These are phyloP conservation scores for Patagioenas fasciata DNA, from an alignment of 2,113 vertebrate species.

Conservation along the genomic window DNA sequence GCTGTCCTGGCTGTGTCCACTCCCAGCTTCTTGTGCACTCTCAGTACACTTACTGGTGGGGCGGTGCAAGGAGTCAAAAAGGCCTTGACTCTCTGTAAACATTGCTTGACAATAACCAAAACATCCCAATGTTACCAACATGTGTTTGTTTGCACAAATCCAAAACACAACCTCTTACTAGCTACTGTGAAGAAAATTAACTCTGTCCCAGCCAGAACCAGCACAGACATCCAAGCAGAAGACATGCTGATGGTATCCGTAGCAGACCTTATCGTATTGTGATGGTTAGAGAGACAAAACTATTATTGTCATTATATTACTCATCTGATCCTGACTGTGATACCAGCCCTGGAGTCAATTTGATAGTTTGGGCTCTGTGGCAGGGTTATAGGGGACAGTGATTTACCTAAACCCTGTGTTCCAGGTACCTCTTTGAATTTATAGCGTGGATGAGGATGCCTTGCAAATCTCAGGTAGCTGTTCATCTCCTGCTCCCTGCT, in stretches of 20 bases:
- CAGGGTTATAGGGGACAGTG: neutral
- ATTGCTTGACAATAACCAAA: too few species aligned
- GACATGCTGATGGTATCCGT: accelerated
- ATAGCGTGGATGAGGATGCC: neutral
- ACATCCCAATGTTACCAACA: too few species aligned
- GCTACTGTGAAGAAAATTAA: too few species aligned
- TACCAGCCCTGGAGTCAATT: neutral
- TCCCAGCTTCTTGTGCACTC: too few species aligned
- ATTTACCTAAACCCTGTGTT: too few species aligned
- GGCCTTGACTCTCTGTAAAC: too few species aligned
- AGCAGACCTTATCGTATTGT: accelerated
- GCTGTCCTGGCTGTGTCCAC: too few species aligned
- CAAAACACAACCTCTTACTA: too few species aligned
- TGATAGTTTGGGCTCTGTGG: neutral
- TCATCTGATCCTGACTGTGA: neutral
- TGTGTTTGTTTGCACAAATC: too few species aligned
- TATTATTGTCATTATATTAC: accelerated
- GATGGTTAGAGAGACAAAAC: neutral
- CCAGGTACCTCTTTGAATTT: neutral
- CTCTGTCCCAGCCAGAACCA: too few species aligned
- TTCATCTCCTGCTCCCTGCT: neutral
- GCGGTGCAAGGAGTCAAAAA: too few species aligned
- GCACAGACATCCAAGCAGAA: neutral
- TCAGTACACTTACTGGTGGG: too few species aligned
- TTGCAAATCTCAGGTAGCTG: accelerated